phyloP scores from a whole-genome alignment of 1,140 invertebrate species.

The Ditylenchus dipsaci region DNA sequence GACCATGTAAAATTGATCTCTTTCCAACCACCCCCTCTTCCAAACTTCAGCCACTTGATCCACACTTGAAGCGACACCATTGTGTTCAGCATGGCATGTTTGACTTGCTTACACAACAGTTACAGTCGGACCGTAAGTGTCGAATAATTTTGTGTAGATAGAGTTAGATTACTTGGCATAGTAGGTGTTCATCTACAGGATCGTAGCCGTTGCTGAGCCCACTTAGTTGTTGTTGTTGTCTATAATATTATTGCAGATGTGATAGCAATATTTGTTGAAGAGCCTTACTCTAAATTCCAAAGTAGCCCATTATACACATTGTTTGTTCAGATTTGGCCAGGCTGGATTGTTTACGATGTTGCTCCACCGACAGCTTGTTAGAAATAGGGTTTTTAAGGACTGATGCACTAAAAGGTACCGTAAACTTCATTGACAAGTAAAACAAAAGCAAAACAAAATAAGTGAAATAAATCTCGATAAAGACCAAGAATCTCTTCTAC shows the following conservation, averaged over 20 bases:
- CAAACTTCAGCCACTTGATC: no score
- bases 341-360: conserved; percentile 12
- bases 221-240: neutral
- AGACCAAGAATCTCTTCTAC: no score
- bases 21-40: no score
- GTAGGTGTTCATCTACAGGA: conserved; percentile 1
- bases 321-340: neutral
- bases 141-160: no score
- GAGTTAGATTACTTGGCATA: conserved; percentile 9
- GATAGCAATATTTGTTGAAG: neutral
- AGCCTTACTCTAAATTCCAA: conserved; percentile 13
- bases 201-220: conserved; percentile 20
- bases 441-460: no score
- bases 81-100: no score
- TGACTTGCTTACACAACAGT: no score
- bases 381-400: conserved; percentile 1
- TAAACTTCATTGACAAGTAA: no score
- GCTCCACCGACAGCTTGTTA: conserved; percentile 18
- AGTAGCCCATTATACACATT: conserved; percentile 23
- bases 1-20: no score
- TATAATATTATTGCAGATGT: neutral
- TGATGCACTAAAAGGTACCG: neutral
- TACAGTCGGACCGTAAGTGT: no score
- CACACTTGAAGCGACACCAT: no score
- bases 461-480: no score